These are phyloP conservation scores for Drosophila persimilis DNA, from an alignment of 1,140 invertebrate genomes.

Conservation along the genomic window DNA sequence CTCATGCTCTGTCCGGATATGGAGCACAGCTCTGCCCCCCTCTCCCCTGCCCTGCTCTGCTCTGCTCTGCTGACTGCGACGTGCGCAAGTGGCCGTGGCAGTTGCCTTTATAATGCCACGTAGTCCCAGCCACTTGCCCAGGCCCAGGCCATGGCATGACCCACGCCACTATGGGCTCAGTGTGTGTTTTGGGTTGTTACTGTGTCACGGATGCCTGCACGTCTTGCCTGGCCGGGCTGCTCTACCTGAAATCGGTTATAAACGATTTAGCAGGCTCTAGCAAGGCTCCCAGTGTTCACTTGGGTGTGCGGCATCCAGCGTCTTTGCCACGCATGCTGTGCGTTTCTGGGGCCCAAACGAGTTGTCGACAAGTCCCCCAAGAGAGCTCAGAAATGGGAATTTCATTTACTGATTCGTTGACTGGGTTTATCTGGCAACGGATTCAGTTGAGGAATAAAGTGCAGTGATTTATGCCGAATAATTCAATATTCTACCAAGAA, in stretches of 20 bases:
- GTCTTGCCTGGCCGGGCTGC: constrained; percentile 48
- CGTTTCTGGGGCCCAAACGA: constrained; percentile 7
- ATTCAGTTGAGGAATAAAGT: neutral
- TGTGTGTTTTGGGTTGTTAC: constrained; percentile 18
- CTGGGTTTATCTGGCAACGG: neutral
- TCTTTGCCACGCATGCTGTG: constrained; percentile 19
- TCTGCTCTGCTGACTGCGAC: constrained; percentile 67
- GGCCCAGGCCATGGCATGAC: constrained; percentile 18
- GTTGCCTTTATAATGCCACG: constrained; percentile 79
- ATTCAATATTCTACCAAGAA: too few species aligned
- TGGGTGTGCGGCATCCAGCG: neutral
- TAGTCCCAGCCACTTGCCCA: constrained; percentile 52
- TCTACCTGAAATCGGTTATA: constrained; percentile 49
- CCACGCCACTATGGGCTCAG: constrained; percentile 14
- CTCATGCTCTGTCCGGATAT: neutral
- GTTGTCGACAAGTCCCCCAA: constrained; percentile 8
- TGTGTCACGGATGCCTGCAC: constrained; percentile 52
- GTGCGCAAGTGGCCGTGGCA: constrained; percentile 78
- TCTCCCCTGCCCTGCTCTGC: too few species aligned
- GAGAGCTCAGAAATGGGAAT: constrained; percentile 12
- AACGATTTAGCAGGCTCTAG: constrained; percentile 34
- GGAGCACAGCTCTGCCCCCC: neutral
- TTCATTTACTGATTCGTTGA: constrained; percentile 4
- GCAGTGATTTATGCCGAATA: too few species aligned
- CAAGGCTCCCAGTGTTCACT: neutral